Conservation (phyloP, 2,797 vertebrate species). For the Coregonus sp. region DNA sequence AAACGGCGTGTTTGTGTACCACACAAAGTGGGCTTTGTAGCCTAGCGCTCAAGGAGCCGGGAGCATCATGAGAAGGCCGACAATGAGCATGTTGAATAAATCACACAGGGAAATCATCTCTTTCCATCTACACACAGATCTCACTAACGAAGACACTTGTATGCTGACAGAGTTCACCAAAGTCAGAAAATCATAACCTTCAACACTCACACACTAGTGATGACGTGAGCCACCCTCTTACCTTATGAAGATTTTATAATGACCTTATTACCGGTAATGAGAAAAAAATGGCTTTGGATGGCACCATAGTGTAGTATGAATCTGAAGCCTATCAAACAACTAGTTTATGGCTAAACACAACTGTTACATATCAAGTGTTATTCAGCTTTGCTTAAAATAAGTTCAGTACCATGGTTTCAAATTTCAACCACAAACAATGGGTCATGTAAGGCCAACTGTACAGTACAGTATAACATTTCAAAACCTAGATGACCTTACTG, state of each 20-base stretch:
- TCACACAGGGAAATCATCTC: slow-evolving; percentile 28
- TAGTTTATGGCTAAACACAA: slow-evolving; percentile 6
- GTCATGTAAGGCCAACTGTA: slow-evolving; percentile 9
- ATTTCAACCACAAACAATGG: slow-evolving; percentile 22
- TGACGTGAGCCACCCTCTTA: neutral
- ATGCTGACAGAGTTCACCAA: slow-evolving; percentile 41
- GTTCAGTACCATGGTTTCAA: neutral
- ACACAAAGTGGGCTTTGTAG: slow-evolving; percentile 74
- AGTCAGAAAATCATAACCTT: slow-evolving; percentile 38
- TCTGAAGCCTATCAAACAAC: neutral
- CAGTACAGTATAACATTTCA: too few species aligned
- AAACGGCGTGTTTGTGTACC: slow-evolving; percentile 67
- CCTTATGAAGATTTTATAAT: neutral
- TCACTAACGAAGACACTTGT: slow-evolving; percentile 58
- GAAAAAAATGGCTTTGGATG: neutral
- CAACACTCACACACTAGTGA: slow-evolving; percentile 26
- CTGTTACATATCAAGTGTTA: too few species aligned
- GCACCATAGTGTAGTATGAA: neutral
- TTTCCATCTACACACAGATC: slow-evolving; percentile 11
- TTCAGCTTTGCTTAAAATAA: slow-evolving; percentile 6
- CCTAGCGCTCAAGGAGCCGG: slow-evolving; percentile 25
- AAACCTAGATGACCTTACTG: neutral
- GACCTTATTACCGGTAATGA: neutral
- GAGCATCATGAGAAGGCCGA: slow-evolving; percentile 64
- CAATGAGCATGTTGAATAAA: slow-evolving; percentile 55